Evolutionary conservation across 2,113 vertebrate genomes (phyloP), one percentile per base, ranked within the genome.

Genomic region (Butastur rufipennis): DNA sequence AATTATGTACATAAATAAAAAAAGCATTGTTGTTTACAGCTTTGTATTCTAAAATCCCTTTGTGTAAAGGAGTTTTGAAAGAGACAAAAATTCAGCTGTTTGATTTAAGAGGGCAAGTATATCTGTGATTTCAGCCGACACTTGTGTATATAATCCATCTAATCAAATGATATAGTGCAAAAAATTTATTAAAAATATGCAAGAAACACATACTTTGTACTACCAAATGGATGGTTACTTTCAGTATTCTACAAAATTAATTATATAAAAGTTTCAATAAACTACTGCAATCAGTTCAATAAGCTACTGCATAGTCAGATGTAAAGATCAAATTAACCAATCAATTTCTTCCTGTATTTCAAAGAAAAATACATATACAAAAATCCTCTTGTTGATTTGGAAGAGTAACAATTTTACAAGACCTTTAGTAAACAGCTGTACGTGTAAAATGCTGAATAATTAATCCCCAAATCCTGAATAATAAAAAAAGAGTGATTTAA

Each of bases 341-440:
- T 90, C 4, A 48, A 2, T 50, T 59, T 83, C 15, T 82, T 74
- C 13, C 47, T 68, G 4, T 36, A 50, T 59, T 86, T 74, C 20
- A 61, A 72, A 68, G 8, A 66, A 84, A 85, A 42, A 52, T 5
- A 66, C 45, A 47, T 47, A 47, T 47, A 47, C 19, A 47, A 47
- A 47, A 88, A 38, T 61, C 9, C 4, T 72, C 4, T 3, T 77
- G 12, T 36, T 71, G 25, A 45, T 62, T 59, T 50, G 7, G 27
- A 73, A 68, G 16, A 80, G 43, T 20, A 81, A 7, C 8, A 56
- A 0, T 74, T 88, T 58, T 74, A 18, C 6, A 31, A 56, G 18
- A 53, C 19, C 8, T 68, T 65, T 47, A 59, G 8, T 48, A 88
- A 83, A 21, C 36, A 87, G 10, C 16, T 0, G 0, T 34, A 7